Percentiles rank a stretch among this genome's conserved stretches.
Conservation (phyloP, 2,888 invertebrate genomes). For the Trichacis sp. region DNA sequence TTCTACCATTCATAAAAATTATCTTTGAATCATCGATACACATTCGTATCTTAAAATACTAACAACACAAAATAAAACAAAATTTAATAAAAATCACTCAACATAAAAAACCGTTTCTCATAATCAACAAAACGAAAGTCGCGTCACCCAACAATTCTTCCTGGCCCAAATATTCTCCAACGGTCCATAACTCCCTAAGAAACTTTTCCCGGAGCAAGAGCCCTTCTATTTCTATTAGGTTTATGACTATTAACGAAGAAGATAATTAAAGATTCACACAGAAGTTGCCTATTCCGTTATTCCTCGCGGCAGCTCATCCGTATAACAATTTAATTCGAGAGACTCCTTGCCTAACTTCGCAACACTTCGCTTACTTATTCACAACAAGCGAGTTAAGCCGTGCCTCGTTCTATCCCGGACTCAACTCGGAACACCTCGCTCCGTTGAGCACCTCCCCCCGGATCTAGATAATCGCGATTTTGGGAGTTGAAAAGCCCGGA, state of each 20-base stretch:
- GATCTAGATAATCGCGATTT: constrained; percentile 58
- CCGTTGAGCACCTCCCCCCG: constrained; percentile 38
- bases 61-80: no score
- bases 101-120: no score
- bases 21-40: no score
- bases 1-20: no score
- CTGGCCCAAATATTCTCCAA: no score
- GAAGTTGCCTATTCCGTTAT: constrained; percentile 45
- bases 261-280: constrained; percentile 64
- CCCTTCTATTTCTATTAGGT: constrained; percentile 27
- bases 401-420: constrained; percentile 59
- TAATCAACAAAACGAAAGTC: no score
- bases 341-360: constrained; percentile 61
- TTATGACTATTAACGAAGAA: constrained; percentile 56
- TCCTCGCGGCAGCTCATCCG: constrained; percentile 49
- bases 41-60: no score
- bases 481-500: no score
- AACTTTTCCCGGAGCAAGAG: no score
- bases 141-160: no score
- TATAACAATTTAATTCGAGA: constrained; percentile 68
- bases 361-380: constrained; percentile 69
- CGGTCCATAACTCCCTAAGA: no score
- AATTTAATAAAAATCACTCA: no score
- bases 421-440: constrained; percentile 56
- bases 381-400: constrained; percentile 66